A percentile compares a stretch with the other conserved stretches of the same genome.
These are phyloP conservation scores for Microcebus murinus DNA, from an alignment of 2,113 vertebrate genomes.

Conservation along the genomic window DNA sequence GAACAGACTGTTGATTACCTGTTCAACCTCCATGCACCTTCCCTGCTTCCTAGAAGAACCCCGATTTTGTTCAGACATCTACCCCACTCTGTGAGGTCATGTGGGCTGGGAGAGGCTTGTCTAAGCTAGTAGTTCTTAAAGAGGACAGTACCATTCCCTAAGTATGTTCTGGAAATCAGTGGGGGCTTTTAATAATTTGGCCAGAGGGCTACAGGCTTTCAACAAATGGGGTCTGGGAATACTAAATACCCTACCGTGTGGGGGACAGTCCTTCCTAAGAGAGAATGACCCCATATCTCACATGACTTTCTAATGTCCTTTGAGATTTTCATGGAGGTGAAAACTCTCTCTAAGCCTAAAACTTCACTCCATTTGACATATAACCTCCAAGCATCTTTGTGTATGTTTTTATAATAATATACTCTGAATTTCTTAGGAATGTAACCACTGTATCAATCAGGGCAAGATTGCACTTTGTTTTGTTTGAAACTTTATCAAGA, in stretches of 20 bases:
- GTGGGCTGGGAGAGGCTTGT: neutral
- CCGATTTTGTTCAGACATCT: neutral
- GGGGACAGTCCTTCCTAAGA: neutral
- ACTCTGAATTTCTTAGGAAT: neutral
- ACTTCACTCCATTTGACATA: neutral
- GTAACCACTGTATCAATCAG: neutral
- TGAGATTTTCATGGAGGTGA: neutral
- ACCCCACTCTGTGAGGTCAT: neutral
- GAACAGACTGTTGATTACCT: neutral
- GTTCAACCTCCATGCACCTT: neutral
- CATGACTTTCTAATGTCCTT: neutral
- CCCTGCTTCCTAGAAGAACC: neutral
- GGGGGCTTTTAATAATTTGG: neutral
- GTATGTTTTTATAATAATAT: neutral
- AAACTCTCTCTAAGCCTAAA: neutral
- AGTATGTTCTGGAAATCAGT: neutral
- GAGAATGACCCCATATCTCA: neutral
- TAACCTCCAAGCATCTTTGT: neutral
- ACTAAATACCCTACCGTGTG: neutral
- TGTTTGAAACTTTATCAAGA: neutral
- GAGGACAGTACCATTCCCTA: neutral
- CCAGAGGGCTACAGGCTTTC: neutral
- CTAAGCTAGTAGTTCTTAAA: neutral
- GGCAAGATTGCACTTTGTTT: neutral
- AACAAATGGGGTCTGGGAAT: neutral